Conservation (phyloP, 2,888 invertebrate species). For the Andrena fulva region DNA sequence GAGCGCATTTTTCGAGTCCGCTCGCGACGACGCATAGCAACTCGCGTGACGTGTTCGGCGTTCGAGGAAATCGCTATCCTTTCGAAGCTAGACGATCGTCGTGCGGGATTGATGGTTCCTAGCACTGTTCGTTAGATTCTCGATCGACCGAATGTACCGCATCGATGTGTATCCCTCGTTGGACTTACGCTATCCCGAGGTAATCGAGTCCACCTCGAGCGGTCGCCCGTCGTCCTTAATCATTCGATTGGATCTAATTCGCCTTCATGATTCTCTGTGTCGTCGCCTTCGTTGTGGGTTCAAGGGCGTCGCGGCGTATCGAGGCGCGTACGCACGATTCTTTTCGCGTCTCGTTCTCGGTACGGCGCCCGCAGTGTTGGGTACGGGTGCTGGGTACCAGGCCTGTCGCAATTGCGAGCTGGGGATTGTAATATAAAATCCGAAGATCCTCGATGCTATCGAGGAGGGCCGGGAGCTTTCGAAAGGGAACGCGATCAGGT, state of each 20-base stretch:
- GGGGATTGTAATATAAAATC: slow-evolving; percentile 35
- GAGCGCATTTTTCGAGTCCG: background rate
- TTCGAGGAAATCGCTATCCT: background rate
- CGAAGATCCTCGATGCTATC: slow-evolving; percentile 56
- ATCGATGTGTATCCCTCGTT: slow-evolving; percentile 32
- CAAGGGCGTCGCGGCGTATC: slow-evolving; percentile 60
- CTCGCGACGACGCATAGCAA: background rate
- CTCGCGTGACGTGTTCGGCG: background rate
- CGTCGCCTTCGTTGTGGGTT: slow-evolving; percentile 65
- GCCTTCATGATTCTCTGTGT: slow-evolving; percentile 67
- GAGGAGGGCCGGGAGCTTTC: slow-evolving; percentile 40
- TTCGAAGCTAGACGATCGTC: background rate
- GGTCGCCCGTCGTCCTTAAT: slow-evolving; percentile 68
- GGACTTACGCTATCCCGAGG: slow-evolving; percentile 56
- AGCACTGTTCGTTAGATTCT: slow-evolving; percentile 11
- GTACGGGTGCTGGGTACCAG: background rate
- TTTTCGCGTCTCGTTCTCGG: slow-evolving; percentile 28
- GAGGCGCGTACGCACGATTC: slow-evolving; percentile 29
- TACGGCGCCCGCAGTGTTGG: background rate
- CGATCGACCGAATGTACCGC: slow-evolving; percentile 36
- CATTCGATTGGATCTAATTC: slow-evolving; percentile 74
- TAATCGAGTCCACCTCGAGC: slow-evolving; percentile 68
- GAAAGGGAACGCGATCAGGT: slow-evolving; percentile 71
- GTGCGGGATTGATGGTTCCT: background rate
- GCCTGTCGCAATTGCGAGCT: too few species aligned